Evolutionary conservation across 2,888 invertebrate genomes (phyloP), one percentile per base, ranked within the genome.

Genomic region (Drosophila nr. medialis): DNA sequence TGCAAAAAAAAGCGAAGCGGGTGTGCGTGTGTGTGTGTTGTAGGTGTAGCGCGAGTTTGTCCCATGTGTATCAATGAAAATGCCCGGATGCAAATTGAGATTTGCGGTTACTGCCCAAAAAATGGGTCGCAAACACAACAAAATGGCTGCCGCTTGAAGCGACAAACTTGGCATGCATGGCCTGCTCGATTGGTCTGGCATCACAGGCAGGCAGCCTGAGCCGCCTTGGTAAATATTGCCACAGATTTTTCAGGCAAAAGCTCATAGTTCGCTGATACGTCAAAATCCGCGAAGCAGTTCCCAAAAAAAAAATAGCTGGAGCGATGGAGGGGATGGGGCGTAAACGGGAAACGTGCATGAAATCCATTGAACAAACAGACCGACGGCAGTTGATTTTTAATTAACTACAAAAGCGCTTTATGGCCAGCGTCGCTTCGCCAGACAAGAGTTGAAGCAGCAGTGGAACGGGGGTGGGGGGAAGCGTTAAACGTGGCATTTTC

Each of bases 311-410:
- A 24, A 24, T 5, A n/a, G 15, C 7, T 11, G 55, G 3, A 27
- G 2, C 2, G 53, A 34, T 34, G 21, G 21, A 40, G 29, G 4
- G 21, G 61, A 30, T 51, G 27, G 11, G 48, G 56, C 50, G 51
- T 49, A 63, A 45, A 75, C 56, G 75, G 74, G 75, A 81, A 89
- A 85, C 91, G 90, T 90, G 91, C 91, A 92, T 92, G 92, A 93
- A 93, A 93, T 93, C 93, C 93, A 93, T 93, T 92, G 90, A 91
- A 93, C 92, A 93, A 93, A 93, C 92, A 93, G 81, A 86, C 92
- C 92, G 88, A 86, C 80, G 93, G 93, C 93, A 89, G 93, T 93
- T 93, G 92, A 92, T 93, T 93, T 93, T 93, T 93, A 93, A 93
- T 93, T 93, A 93, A 93, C 91, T 89, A 83, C 86, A 86, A 86